These are phyloP conservation scores for Nysson spinosus DNA, from an alignment of 2,888 invertebrate species.

Conservation along the genomic window DNA sequence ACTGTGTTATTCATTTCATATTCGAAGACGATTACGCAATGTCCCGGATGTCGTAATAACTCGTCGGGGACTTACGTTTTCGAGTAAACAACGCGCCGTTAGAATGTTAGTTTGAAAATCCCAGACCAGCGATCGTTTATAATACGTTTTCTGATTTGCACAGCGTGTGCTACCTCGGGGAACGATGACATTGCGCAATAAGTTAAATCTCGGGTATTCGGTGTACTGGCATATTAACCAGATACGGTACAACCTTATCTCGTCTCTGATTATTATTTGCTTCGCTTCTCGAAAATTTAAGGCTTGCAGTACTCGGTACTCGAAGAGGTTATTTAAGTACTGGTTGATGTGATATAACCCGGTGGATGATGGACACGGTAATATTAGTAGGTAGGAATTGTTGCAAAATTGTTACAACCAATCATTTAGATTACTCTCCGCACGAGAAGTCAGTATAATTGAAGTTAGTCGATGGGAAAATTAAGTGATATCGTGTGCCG, in stretches of 20 bases:
- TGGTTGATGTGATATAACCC: constrained; percentile 1
- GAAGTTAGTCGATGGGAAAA: too few species aligned
- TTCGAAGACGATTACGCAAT: constrained; percentile 19
- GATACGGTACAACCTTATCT: constrained; percentile 8
- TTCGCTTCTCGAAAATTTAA: background rate
- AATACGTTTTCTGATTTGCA: constrained; percentile 9
- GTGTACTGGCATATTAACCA: background rate
- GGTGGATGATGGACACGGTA: too few species aligned
- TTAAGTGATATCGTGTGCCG: too few species aligned
- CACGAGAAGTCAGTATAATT: too few species aligned
- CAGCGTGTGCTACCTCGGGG: constrained; percentile 16
- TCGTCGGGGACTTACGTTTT: constrained; percentile 11
- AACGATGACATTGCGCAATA: constrained; percentile 21
- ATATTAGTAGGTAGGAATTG: too few species aligned
- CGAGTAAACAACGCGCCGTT: constrained; percentile 12
- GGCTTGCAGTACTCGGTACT: constrained; percentile 3
- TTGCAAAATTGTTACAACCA: too few species aligned
- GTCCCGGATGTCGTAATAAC: background rate
- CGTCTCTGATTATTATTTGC: constrained; percentile 6
- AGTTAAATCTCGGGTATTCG: constrained; percentile 8
- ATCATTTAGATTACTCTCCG: too few species aligned
- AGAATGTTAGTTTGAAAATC: too few species aligned
- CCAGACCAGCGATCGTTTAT: constrained; percentile 2
- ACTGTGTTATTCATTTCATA: too few species aligned
- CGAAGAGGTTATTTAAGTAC: background rate